These are phyloP conservation scores for Hippocampus guttulatus DNA, from an alignment of 2,113 vertebrate genomes.

Conservation along the genomic window DNA sequence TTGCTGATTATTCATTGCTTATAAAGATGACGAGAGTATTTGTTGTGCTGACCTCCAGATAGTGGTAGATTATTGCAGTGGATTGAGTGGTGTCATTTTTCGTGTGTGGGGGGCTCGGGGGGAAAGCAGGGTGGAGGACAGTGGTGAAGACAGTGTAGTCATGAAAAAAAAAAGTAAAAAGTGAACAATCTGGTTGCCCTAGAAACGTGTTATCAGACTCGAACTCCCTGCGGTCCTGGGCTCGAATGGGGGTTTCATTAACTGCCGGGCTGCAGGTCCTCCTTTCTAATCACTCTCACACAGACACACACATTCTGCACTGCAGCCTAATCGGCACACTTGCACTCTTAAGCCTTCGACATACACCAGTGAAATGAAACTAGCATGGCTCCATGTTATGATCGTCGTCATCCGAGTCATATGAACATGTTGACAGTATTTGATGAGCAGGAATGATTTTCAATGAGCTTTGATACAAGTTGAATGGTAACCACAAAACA, in stretches of 20 bases:
- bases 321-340: conserved; percentile 8
- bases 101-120: too few species aligned
- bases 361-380: conserved; percentile 15
- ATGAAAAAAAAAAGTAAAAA: neutral
- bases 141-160: neutral
- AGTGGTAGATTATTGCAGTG: too few species aligned
- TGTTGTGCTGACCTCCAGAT: too few species aligned
- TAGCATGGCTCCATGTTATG: conserved; percentile 33
- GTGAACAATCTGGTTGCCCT: neutral
- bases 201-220: conserved; percentile 18
- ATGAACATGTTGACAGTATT: too few species aligned
- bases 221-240: conserved; percentile 1
- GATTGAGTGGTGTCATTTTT: too few species aligned
- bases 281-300: conserved; percentile 20
- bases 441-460: neutral
- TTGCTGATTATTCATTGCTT: too few species aligned
- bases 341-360: conserved; percentile 17
- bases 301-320: conserved; percentile 15
- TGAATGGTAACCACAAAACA: neutral
- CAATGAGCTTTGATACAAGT: neutral
- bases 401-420: neutral
- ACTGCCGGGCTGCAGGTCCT: conserved; percentile 22
- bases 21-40: too few species aligned
- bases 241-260: conserved; percentile 47
- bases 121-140: neutral